Evolutionary conservation across 2,888 invertebrate genomes (phyloP).

Genomic region (Limenitis camilla): DNA sequence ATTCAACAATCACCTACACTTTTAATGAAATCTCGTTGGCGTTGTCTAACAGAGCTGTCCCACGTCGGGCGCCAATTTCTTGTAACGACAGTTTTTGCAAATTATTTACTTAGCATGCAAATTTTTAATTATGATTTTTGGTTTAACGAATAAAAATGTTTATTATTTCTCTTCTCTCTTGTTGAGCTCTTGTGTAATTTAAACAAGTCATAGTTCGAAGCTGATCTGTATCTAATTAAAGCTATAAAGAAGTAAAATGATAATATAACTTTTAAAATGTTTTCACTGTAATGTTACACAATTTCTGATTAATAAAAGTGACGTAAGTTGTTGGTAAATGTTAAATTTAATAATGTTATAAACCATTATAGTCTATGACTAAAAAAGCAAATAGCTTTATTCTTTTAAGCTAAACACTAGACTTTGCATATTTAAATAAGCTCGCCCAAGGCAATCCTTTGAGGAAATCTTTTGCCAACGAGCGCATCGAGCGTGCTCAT

Average conservation of each 20-base stretch:
- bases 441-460: conserved; percentile 4
- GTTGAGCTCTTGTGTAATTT: too few species aligned
- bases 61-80: conserved; percentile 11
- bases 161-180: too few species aligned
- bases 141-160: too few species aligned
- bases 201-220: too few species aligned
- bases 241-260: too few species aligned
- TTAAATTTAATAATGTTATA: neutral
- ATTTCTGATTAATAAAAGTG: too few species aligned
- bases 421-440: conserved; percentile 15
- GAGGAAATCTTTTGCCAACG: conserved; percentile 6
- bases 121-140: too few species aligned
- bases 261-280: too few species aligned
- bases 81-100: neutral
- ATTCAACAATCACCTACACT: conserved; percentile 18
- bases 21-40: conserved; percentile 18
- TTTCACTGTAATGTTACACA: too few species aligned
- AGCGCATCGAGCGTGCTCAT: conserved; percentile 1
- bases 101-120: neutral
- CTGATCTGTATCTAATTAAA: too few species aligned
- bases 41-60: conserved; percentile 7
- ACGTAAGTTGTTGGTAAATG: too few species aligned
- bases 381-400: conserved; percentile 6
- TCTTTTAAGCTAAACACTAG: conserved; percentile 7
- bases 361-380: neutral